Conservation (phyloP, 2,113 vertebrate species). For the cattle (Bos taurus) region DNA sequence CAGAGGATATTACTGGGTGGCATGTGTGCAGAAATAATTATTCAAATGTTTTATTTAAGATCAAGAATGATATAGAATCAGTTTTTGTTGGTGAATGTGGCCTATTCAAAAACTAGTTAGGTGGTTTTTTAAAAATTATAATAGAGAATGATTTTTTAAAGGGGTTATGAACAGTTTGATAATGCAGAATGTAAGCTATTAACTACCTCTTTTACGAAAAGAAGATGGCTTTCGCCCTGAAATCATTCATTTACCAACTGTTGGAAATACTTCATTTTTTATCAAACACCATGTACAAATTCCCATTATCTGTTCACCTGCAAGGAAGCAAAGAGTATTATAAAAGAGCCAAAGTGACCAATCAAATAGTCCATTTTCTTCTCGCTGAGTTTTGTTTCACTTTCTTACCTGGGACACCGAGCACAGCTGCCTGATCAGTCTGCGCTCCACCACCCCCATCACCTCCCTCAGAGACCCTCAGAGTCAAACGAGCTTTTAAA, state of each 20-base stretch:
- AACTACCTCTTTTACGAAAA: not conserved
- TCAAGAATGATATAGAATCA: not conserved
- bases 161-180: not conserved
- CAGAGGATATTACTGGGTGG: not conserved
- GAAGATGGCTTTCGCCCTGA: not conserved
- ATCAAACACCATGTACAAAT: not conserved
- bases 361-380: not conserved
- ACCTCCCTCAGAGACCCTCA: not conserved
- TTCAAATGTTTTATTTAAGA: not conserved
- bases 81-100: not conserved
- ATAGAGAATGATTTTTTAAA: not conserved
- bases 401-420: not conserved
- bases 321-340: not conserved
- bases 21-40: not conserved
- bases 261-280: not conserved
- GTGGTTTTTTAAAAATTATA: not conserved
- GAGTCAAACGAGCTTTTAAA: not conserved
- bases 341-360: not conserved
- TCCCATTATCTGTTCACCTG: not conserved
- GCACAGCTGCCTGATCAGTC: not conserved
- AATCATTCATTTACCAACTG: not conserved
- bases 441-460: not conserved
- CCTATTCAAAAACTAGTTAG: not conserved
- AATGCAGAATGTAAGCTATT: not conserved
- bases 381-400: not conserved